These are phyloP conservation scores for Venturia canescens DNA, from an alignment of 1,140 invertebrate species.

Conservation along the genomic window DNA sequence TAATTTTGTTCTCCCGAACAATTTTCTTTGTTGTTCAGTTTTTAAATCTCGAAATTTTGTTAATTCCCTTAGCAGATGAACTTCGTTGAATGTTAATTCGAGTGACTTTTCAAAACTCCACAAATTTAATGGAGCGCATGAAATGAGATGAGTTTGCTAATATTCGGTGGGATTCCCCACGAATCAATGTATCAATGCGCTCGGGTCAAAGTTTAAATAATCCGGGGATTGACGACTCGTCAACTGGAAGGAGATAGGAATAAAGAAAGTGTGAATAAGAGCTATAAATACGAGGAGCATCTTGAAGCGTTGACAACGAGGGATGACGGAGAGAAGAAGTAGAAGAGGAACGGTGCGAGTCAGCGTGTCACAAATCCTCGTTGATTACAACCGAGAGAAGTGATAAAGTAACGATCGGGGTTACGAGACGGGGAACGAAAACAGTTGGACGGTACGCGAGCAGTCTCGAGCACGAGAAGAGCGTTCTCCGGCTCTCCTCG, in stretches of 20 bases:
- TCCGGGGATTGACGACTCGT: background rate
- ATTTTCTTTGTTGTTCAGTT: too few relatives aligned
- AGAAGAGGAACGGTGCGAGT: slow-evolving; percentile 1
- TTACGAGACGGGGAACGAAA: background rate
- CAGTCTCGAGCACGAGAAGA: background rate
- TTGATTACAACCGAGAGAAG: background rate
- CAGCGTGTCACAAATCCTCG: slow-evolving; percentile 1
- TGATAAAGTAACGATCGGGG: background rate
- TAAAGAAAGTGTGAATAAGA: background rate
- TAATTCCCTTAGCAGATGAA: too few relatives aligned
- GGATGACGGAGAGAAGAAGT: background rate
- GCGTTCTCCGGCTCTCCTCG: background rate
- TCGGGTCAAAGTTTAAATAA: background rate
- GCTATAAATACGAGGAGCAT: background rate
- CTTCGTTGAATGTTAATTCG: too few relatives aligned
- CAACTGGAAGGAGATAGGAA: background rate
- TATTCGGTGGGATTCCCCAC: too few relatives aligned
- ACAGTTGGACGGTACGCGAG: background rate
- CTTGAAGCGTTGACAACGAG: background rate
- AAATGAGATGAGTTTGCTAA: too few relatives aligned
- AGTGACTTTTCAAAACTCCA: too few relatives aligned
- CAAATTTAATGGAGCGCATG: too few relatives aligned
- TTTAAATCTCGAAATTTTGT: too few relatives aligned
- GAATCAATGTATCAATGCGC: background rate
- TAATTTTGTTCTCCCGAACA: too few relatives aligned